These are phyloP conservation scores for Epirrita christyi DNA, from an alignment of 2,888 invertebrate genomes.

Conservation along the genomic window DNA sequence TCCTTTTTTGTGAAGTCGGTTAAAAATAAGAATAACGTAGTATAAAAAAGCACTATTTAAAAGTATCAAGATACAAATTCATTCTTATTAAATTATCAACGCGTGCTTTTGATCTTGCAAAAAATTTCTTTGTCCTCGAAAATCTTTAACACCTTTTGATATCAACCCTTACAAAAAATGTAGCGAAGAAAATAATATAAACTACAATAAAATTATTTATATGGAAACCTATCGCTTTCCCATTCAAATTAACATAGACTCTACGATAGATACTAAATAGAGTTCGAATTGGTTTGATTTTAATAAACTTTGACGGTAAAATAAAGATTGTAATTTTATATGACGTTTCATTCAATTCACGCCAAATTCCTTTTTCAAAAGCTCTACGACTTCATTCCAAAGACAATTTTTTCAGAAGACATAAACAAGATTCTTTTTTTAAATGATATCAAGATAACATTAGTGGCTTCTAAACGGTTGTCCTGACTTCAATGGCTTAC, in stretches of 20 bases:
- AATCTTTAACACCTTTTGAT: slow-evolving; percentile 67
- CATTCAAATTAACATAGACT: too few relatives aligned
- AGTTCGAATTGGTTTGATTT: slow-evolving; percentile 19
- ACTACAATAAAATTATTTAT: slow-evolving; percentile 53
- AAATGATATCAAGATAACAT: slow-evolving; percentile 79
- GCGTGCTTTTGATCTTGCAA: slow-evolving; percentile 72
- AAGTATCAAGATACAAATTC: neutral
- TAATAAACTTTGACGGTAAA: neutral
- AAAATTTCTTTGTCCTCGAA: slow-evolving; percentile 54
- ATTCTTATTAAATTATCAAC: slow-evolving; percentile 57
- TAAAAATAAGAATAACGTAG: too few relatives aligned
- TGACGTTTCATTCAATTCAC: slow-evolving; percentile 23
- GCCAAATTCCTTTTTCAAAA: slow-evolving; percentile 27
- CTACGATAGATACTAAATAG: slow-evolving; percentile 4
- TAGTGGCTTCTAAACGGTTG: slow-evolving; percentile 83
- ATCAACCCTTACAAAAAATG: slow-evolving; percentile 54
- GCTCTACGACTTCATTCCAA: slow-evolving; percentile 26
- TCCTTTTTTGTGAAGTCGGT: too few relatives aligned
- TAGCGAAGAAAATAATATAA: slow-evolving; percentile 63
- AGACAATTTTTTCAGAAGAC: slow-evolving; percentile 18
- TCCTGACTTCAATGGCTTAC: slow-evolving; percentile 62
- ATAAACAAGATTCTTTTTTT: slow-evolving; percentile 25
- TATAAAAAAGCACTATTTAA: neutral
- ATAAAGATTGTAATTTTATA: slow-evolving; percentile 4
- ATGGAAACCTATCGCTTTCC: too few relatives aligned